Conservation (phyloP, 1,140 invertebrate genomes). For the Heliothis subflexa region DNA sequence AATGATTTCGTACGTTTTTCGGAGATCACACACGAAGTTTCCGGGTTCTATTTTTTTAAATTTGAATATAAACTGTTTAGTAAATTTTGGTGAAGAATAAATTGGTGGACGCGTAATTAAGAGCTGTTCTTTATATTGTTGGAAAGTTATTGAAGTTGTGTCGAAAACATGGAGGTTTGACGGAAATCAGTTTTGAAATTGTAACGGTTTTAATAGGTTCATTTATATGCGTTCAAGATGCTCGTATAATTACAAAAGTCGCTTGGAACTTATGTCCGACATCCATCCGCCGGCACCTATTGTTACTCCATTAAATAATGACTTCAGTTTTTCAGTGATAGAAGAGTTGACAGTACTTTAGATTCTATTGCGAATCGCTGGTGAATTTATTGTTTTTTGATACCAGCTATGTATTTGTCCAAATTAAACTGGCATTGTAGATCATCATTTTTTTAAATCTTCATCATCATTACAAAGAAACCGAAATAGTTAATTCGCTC, state of each 20-base stretch:
- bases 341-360: too few species aligned
- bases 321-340: too few species aligned
- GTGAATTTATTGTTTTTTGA: too few species aligned
- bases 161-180: conserved; percentile 26
- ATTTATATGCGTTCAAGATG: not conserved
- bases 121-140: conserved; percentile 28
- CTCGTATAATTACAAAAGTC: conserved; percentile 20
- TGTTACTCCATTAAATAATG: too few species aligned
- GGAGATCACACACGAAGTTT: conserved; percentile 74
- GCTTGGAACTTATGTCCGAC: too few species aligned
- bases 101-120: conserved; percentile 36
- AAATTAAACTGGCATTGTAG: too few species aligned
- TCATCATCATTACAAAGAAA: not conserved
- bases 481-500: not conserved
- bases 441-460: too few species aligned
- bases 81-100: conserved; percentile 27
- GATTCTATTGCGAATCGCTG: too few species aligned
- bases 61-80: conserved; percentile 45
- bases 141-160: conserved; percentile 32
- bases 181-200: conserved; percentile 32
- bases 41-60: conserved; percentile 53
- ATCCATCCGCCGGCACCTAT: too few species aligned
- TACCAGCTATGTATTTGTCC: too few species aligned
- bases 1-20: conserved; percentile 55
- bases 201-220: conserved; percentile 19